phyloP scores from a whole-genome alignment of 2,797 vertebrate species.

The Enoplosus armatus region DNA sequence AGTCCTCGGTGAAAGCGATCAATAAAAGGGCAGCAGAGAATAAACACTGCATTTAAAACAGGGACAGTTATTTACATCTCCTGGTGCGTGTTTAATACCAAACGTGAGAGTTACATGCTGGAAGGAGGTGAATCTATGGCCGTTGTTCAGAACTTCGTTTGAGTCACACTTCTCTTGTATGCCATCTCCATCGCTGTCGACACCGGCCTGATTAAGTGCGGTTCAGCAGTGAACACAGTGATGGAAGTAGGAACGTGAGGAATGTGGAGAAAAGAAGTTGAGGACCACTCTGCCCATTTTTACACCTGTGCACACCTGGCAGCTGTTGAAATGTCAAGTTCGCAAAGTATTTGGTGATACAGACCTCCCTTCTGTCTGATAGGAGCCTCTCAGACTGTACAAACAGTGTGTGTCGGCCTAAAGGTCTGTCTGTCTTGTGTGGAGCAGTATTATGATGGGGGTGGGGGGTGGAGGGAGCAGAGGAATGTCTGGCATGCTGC shows the following conservation, averaged over 20 bases:
- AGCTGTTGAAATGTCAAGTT: conserved; percentile 21
- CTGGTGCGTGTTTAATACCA: neutral
- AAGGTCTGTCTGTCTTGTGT: neutral
- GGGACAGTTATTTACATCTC: neutral
- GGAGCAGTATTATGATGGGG: neutral
- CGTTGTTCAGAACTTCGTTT: neutral
- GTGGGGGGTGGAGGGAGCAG: neutral
- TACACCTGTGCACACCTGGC: conserved; percentile 39
- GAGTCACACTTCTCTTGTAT: neutral
- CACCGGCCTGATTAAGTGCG: neutral
- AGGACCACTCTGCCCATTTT: conserved; percentile 5
- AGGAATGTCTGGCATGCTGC: conserved; percentile 7
- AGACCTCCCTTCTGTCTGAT: neutral
- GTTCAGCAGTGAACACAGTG: neutral
- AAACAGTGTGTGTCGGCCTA: neutral
- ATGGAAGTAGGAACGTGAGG: conserved; percentile 24
- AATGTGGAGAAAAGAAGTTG: conserved; percentile 25
- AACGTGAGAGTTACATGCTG: neutral
- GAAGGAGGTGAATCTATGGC: neutral
- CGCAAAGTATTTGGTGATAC: neutral
- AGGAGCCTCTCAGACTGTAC: neutral
- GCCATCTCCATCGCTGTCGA: neutral
- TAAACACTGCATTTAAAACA: neutral
- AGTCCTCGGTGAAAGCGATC: neutral
- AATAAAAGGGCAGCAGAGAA: neutral